Evolutionary conservation across 2,113 vertebrate species (phyloP).

Genomic region (Chamaetylas fuelleborni): DNA sequence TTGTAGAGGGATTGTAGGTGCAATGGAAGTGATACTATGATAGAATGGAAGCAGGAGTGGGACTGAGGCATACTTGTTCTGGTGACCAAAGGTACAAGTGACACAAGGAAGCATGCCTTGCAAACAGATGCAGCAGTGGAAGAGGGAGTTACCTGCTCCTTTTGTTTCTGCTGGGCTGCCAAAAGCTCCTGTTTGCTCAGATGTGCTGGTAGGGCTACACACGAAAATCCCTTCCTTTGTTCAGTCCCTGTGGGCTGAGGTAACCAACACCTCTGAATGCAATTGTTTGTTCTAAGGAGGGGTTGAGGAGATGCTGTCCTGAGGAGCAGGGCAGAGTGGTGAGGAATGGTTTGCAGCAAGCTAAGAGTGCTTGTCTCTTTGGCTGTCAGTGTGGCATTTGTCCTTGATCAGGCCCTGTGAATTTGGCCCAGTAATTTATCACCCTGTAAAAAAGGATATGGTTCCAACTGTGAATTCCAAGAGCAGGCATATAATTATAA

Average conservation of each 20-base stretch:
- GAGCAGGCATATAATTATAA: neutral
- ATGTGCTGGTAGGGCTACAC: neutral
- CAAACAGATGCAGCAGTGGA: neutral
- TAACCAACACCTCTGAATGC: neutral
- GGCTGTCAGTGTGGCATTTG: rapidly evolving
- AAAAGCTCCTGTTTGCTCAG: neutral
- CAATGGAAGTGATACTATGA: neutral
- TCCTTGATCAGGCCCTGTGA: neutral
- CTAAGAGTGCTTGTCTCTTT: neutral
- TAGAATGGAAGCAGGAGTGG: neutral
- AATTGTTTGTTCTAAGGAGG: neutral
- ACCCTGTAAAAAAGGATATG: neutral
- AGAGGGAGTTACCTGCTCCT: neutral
- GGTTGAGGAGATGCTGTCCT: neutral
- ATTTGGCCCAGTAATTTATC: neutral
- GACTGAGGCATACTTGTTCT: neutral
- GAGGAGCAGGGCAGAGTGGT: neutral
- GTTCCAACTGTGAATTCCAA: neutral
- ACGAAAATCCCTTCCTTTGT: rapidly evolving
- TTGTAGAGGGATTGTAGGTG: neutral
- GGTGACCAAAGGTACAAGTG: neutral
- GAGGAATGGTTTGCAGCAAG: neutral
- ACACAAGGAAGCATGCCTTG: neutral
- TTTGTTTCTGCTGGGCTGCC: neutral
- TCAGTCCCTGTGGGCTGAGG: neutral